Conservation (phyloP, 2,888 invertebrate species). For the Dasypogon diadema region DNA sequence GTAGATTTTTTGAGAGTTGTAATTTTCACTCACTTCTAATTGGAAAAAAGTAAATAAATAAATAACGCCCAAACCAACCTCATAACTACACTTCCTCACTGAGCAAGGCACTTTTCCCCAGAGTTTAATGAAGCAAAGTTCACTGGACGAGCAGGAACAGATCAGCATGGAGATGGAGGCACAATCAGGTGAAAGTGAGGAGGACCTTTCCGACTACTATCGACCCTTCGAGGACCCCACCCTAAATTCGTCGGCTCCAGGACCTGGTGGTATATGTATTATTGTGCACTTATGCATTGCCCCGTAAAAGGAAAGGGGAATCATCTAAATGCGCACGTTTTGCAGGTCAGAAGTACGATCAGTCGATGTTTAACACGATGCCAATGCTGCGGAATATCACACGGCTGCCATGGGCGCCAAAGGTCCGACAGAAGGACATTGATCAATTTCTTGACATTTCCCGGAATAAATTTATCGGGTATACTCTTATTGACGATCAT, state of each 20-base stretch:
- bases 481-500: constrained; percentile 87
- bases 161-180: constrained; percentile 80
- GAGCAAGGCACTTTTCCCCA: constrained; percentile 64
- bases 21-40: constrained; percentile 1
- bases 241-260: constrained; percentile 56
- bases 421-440: constrained; percentile 93
- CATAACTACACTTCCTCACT: no score
- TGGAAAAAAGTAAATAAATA: constrained; percentile 29
- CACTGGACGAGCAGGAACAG: constrained; percentile 83
- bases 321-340: no score
- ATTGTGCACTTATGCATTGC: neutral
- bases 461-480: constrained; percentile 95
- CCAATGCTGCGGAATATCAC: constrained; percentile 64
- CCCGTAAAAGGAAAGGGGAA: no score
- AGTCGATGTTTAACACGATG: constrained; percentile 56
- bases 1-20: constrained; percentile 1
- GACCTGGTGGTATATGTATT: constrained; percentile 45
- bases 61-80: no score
- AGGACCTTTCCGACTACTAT: constrained; percentile 68
- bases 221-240: constrained; percentile 68
- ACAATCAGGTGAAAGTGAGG: constrained; percentile 74
- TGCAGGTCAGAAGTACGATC: constrained; percentile 57
- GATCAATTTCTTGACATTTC: constrained; percentile 93
- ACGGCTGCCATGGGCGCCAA: constrained; percentile 94
- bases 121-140: constrained; percentile 92